Base-by-base conservation (phyloP, 2,797 vertebrate genomes). In the Coreius guichenoti region DNA sequence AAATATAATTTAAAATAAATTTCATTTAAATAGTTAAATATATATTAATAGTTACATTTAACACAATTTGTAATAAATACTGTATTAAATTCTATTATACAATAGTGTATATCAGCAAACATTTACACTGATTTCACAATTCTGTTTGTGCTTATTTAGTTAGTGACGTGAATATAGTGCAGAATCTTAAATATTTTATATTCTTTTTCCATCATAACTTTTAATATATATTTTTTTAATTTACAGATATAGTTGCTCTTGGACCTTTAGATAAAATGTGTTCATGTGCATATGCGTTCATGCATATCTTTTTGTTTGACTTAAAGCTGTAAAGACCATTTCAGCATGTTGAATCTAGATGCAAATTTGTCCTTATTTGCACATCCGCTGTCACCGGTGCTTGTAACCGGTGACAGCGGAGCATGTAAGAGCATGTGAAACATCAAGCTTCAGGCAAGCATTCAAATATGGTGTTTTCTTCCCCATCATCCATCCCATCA, bases 311-410 rank as follows among this genome's bases (percentile, higher is more conserved):
- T 68, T 36, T 45, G 36, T 45, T 45, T 45, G 11, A 23, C 26
- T 58, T 26, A 78, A 77, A 9, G 36, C 54, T 26, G 39, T 3
- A 31, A 61, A 54, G 3, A 14, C 45, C 36, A 82, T 5, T 75
- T 36, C 54, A 43, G 14, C 13, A 5, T 26, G 31, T 26, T 49
- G 19, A 58, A 70, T 19, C 6, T 21, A 65, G 14, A 67, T 77
- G 61, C 49, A 56, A 67, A 56, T 76, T 39, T 29, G 23, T 47
- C 19, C 47, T 56, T 67, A 43, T 84, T 56, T 84, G 63, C 58
- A 54, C n/a, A 45, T 43, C n/a, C 3, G 12, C 31, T 84, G 47
- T 56, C 51, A 78, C 49, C 2, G 14, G 39, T 54, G 61, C 56
- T 17, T n/a, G n/a, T n/a, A n/a, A n/a, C n/a, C n/a, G n/a, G n/a